Evolutionary conservation across 2,888 invertebrate genomes (phyloP), one percentile per base, ranked within the genome.

Genomic region (Hydropsyche betteni): DNA sequence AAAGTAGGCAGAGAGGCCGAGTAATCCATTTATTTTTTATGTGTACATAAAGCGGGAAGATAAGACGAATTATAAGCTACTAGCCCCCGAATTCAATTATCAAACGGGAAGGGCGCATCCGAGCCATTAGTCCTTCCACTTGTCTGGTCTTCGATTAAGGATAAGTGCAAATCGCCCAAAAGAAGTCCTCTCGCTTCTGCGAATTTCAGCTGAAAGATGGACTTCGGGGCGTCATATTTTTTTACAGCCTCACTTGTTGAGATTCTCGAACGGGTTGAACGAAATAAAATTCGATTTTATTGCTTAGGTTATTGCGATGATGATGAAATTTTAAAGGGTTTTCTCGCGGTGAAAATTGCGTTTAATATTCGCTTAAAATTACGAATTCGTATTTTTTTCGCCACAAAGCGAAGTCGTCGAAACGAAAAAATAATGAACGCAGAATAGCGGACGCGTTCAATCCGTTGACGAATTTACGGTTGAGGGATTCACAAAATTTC

Each of bases 121-220:
- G 69, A 69, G 58, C 75, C 75, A 75, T 75, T 75, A 75, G 75
- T 61, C 58, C 75, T 75, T 75, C 75, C 75, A 75, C 69, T 75
- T 70, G 70, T 70, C 69, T 70, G 69, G 75, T 10, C 75, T 75
- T 75, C 75, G 75, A 75, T 70, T 69, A 75, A 69, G 52, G 69
- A 53, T 68, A 68, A 64, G 64, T 53, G 70, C 70, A 53, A 70
- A 44, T 44, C 51, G 51, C 53, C 51, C 70, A 33, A 70, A 69
- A 24, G n/a, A 2, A 55, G 14, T 55, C 14, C 55, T 12, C 55
- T n/a, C 55, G 12, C 55, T n/a, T 55, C n/a, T 7, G 16, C 55
- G 16, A 55, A 55, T 55, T 36, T 64, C 64, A 34, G 34, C 36
- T 24, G 64, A 64, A 64, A 64, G 36, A 36, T 64, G 34, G 36